Evolutionary conservation across 2,888 invertebrate genomes (phyloP), one percentile per base, ranked within the genome.

Genomic region (Macropis europaea): DNA sequence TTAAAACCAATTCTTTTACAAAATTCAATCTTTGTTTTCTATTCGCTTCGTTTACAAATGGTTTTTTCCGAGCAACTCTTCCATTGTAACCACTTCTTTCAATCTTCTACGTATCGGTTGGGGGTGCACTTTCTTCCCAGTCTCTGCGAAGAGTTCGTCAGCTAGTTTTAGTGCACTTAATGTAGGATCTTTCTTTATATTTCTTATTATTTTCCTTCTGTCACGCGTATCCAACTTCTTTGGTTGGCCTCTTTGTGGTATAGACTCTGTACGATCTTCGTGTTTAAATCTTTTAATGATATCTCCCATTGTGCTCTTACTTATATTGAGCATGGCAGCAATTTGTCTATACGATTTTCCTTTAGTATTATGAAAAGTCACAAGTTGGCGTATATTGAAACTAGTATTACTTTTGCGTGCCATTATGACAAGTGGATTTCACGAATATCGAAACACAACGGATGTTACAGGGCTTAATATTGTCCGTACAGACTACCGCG

Each of bases 161-260:
- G 26, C 38, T 40, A 53, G 24, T 53, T 38, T 34, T 53, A 17
- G 38, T n/a, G 40, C 53, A 53, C 36, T 40, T 15, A 38, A 26
- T 38, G 9, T 9, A 15, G 28, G 17, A 53, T 53, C n/a, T 17
- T 26, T 15, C 32, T 38, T 17, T 26, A 53, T 40, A 40, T 42
- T 38, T 53, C 28, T 17, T 28, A 30, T 11, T 5, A 30, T 13
- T 36, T 53, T 53, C 28, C 28, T 26, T 13, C 9, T 19, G 5
- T 43, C 24, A 43, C 24, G 24, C 2, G n/a, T 36, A 36, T 38
- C 17, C 7, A 38, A 38, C 11, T 40, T 40, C 40, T 40, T 4
- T 4, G n/a, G 17, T 38, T 38, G 7, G 6, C 5, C 13, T 24
- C 3, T 24, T 43, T n/a, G 3, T n/a, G 1, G 11, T 11, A 38